These are phyloP conservation scores for Cryptus armator DNA, from an alignment of 2,888 invertebrate genomes.

Conservation along the genomic window DNA sequence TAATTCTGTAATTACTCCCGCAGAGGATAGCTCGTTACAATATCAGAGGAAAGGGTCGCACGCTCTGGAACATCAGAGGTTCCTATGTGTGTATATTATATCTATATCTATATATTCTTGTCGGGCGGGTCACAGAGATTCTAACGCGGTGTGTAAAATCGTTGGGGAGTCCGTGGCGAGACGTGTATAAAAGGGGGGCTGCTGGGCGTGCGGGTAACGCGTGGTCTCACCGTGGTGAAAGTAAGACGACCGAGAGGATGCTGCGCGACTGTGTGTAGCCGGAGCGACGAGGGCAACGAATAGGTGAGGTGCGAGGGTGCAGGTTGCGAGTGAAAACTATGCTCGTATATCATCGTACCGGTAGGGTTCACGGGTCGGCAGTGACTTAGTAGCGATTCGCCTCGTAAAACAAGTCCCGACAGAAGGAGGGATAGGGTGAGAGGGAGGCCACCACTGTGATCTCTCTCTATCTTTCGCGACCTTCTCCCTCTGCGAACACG, in stretches of 20 bases:
- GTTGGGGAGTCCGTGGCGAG: slow-evolving; percentile 14
- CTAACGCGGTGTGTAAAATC: slow-evolving; percentile 21
- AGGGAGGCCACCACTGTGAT: slow-evolving; percentile 43
- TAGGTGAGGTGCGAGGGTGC: slow-evolving; percentile 35
- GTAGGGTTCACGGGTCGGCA: slow-evolving; percentile 76
- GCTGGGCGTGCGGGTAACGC: slow-evolving; percentile 38
- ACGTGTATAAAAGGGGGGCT: slow-evolving; percentile 50
- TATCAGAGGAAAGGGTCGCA: slow-evolving; percentile 27
- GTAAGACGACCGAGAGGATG: slow-evolving; percentile 39
- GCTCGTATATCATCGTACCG: slow-evolving; percentile 78
- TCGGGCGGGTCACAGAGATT: slow-evolving; percentile 24
- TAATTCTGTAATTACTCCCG: slow-evolving; percentile 56
- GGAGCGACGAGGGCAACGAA: background rate
- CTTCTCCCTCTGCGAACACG: slow-evolving; percentile 9
- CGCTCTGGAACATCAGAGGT: slow-evolving; percentile 4
- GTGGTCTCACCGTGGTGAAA: slow-evolving; percentile 44
- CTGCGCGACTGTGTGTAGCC: slow-evolving; percentile 11
- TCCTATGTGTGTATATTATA: slow-evolving; percentile 4
- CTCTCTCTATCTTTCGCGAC: slow-evolving; percentile 27
- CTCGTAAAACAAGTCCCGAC: slow-evolving; percentile 75
- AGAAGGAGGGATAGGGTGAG: slow-evolving; percentile 42
- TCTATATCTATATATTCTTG: slow-evolving; percentile 15
- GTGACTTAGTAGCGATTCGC: slow-evolving; percentile 78
- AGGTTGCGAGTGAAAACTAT: slow-evolving; percentile 77
- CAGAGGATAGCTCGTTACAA: background rate